Percentiles rank a stretch among this genome's conserved stretches.
phyloP scores from a whole-genome alignment of 2,797 vertebrate species.

The Melanotaenia nigrans region DNA sequence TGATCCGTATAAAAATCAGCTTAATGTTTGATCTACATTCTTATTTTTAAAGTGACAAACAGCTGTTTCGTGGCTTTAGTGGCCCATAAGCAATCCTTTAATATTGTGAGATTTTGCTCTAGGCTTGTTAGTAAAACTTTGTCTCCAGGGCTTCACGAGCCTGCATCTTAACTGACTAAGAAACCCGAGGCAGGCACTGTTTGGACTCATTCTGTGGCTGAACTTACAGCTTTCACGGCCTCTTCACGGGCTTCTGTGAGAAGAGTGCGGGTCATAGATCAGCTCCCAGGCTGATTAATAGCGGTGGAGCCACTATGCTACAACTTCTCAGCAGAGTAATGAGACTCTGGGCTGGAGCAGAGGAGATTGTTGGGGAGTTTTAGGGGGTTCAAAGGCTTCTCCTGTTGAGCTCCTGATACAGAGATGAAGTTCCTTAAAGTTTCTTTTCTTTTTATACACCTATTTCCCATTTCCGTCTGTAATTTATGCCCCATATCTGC shows the following conservation, averaged over 20 bases:
- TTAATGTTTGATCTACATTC: background rate
- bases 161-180: background rate
- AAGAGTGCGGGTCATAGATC: slow-evolving; percentile 54
- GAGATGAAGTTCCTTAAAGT: slow-evolving; percentile 34
- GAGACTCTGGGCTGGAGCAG: slow-evolving; percentile 33
- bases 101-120: slow-evolving; percentile 10
- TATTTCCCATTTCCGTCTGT: slow-evolving; percentile 7
- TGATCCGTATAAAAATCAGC: background rate
- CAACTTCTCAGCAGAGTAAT: slow-evolving; percentile 55
- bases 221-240: slow-evolving; percentile 30
- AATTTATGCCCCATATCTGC: slow-evolving; percentile 20
- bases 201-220: slow-evolving; percentile 24
- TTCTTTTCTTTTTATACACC: slow-evolving; percentile 22
- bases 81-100: background rate
- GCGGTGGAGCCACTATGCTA: slow-evolving; percentile 40
- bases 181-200: slow-evolving; percentile 16
- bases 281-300: slow-evolving; percentile 70
- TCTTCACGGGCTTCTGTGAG: slow-evolving; percentile 16
- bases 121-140: slow-evolving; percentile 16
- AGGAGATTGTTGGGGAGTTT: slow-evolving; percentile 19
- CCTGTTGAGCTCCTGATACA: slow-evolving; percentile 40
- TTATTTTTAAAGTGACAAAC: background rate
- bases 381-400: slow-evolving; percentile 45
- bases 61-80: background rate
- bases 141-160: slow-evolving; percentile 26